Conservation (phyloP, 2,797 vertebrate genomes). For the Sciaenops ocellatus region DNA sequence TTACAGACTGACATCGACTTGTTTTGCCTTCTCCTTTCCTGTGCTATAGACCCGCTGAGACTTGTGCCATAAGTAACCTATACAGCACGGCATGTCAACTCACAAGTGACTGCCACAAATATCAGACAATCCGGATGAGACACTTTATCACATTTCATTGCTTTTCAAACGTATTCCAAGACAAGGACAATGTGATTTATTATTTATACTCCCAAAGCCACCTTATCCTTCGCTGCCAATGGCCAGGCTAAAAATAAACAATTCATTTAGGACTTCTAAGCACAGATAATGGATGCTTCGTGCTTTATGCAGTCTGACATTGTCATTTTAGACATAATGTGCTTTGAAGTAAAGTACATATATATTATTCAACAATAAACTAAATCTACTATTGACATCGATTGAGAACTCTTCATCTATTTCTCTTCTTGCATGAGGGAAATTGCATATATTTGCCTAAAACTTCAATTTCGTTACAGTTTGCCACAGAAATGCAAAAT, state of each 20-base stretch:
- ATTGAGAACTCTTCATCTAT: conserved; percentile 32
- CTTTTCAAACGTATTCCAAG: conserved; percentile 86
- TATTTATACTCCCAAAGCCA: conserved; percentile 87
- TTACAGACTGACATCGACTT: conserved; percentile 82
- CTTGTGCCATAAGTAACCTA: conserved; percentile 84
- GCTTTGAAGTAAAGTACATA: conserved; percentile 42
- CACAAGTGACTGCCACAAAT: conserved; percentile 87
- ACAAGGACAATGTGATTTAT: conserved; percentile 87
- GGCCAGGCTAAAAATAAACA: conserved; percentile 85
- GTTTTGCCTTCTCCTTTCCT: conserved; percentile 83
- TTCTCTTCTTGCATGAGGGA: neutral
- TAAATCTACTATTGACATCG: conserved; percentile 17
- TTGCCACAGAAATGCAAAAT: conserved; percentile 20
- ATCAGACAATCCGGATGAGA: conserved; percentile 87
- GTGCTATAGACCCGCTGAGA: conserved; percentile 84
- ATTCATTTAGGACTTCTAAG: conserved; percentile 81
- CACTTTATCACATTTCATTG: conserved; percentile 90
- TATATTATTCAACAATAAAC: conserved; percentile 49
- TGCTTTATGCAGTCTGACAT: conserved; percentile 57
- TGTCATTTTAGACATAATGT: conserved; percentile 58
- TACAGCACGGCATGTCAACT: conserved; percentile 83
- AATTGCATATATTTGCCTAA: conserved; percentile 29
- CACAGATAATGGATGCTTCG: conserved; percentile 69
- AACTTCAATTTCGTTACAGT: neutral
- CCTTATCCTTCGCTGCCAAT: conserved; percentile 80